A percentile compares a stretch with the other conserved stretches of the same genome.
phyloP scores from a whole-genome alignment of 1,140 invertebrate genomes.

The Drosophila lini region DNA sequence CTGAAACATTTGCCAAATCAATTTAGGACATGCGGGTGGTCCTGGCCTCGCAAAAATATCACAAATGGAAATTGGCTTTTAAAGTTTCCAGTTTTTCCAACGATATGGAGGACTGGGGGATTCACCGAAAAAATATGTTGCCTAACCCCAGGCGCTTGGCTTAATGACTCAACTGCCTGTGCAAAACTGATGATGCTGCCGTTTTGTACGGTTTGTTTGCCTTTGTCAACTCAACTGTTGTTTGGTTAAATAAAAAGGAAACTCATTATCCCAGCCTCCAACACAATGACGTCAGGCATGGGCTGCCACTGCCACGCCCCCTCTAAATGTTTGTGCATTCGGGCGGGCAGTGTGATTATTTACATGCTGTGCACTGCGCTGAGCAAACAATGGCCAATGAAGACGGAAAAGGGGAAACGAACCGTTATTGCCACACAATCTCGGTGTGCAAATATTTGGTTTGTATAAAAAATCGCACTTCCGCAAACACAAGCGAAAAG shows the following conservation, averaged over 20 bases:
- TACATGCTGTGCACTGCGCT: slow-evolving; percentile 45
- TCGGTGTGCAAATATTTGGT: slow-evolving; percentile 67
- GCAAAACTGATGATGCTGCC: slow-evolving; percentile 34
- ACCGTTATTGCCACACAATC: slow-evolving; percentile 68
- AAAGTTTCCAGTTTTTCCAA: slow-evolving; percentile 15
- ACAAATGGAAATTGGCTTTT: slow-evolving; percentile 49
- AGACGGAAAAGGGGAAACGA: slow-evolving; percentile 20
- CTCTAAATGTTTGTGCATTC: slow-evolving; percentile 59
- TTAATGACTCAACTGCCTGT: slow-evolving; percentile 38
- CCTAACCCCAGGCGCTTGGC: slow-evolving; percentile 44
- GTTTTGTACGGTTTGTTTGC: slow-evolving; percentile 31
- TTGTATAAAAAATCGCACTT: slow-evolving; percentile 53
- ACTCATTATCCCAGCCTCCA: slow-evolving; percentile 52
- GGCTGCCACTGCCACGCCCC: slow-evolving; percentile 1
- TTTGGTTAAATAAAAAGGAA: slow-evolving; percentile 38
- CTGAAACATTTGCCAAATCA: slow-evolving; percentile 67
- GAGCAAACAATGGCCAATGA: slow-evolving; percentile 35
- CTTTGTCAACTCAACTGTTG: slow-evolving; percentile 18
- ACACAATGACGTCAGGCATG: slow-evolving; percentile 41
- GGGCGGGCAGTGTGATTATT: slow-evolving; percentile 53
- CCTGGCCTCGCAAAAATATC: slow-evolving; percentile 23
- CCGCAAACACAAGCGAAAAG: slow-evolving; percentile 13
- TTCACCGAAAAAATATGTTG: slow-evolving; percentile 13
- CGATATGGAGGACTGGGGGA: neutral
- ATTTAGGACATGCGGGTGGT: slow-evolving; percentile 49